Percentiles rank a stretch among this genome's conserved stretches.
These are phyloP conservation scores for Aplodontia rufa DNA, from an alignment of 2,113 vertebrate species.

Conservation along the genomic window DNA sequence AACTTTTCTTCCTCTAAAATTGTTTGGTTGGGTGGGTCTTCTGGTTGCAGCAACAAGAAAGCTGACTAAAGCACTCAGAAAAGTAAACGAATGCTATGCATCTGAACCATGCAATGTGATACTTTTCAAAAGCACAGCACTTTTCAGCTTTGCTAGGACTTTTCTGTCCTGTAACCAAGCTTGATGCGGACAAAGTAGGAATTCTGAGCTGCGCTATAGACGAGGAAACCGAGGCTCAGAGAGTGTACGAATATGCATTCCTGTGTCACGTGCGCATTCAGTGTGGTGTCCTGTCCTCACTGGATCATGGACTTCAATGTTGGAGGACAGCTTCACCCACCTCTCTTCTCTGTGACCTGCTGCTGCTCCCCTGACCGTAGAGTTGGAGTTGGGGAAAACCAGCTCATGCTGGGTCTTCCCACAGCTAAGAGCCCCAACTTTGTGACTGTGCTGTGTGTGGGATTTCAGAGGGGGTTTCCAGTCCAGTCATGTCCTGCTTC, in stretches of 20 bases:
- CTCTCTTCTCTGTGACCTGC: background rate
- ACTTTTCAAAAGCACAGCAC: background rate
- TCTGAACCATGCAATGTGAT: background rate
- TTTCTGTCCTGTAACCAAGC: background rate
- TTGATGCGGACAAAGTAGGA: background rate
- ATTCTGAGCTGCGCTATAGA: background rate
- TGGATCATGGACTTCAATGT: background rate
- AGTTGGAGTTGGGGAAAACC: background rate
- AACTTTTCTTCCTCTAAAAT: no score
- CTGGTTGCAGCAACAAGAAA: no score
- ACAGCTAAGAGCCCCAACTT: background rate
- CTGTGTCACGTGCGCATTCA: accelerated
- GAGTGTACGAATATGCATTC: no score
- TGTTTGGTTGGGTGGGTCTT: no score
- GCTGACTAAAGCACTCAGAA: no score
- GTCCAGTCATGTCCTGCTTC: background rate
- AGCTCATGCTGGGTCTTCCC: background rate
- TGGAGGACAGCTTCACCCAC: accelerated
- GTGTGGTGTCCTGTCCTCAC: background rate
- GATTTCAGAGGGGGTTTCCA: background rate
- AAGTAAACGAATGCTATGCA: no score
- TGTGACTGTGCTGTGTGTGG: background rate
- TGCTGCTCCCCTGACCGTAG: background rate
- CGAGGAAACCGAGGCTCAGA: background rate
- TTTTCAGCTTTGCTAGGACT: background rate